Evolutionary conservation across 2,113 vertebrate species (phyloP).

Genomic region (Gnathonemus echidnorhynchus): DNA sequence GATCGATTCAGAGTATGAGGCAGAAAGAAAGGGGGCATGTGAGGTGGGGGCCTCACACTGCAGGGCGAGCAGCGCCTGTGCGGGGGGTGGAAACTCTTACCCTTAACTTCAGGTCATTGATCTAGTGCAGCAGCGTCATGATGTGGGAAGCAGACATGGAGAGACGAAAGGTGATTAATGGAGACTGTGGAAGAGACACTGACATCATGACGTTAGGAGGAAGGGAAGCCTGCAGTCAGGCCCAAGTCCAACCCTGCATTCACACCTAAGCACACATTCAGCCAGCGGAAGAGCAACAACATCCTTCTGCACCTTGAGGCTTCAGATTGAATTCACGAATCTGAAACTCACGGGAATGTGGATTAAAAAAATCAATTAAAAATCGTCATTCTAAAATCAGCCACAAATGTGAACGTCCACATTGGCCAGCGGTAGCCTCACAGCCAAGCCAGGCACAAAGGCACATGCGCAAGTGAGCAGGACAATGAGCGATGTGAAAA

Average conservation of each 20-base stretch:
- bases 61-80: not conserved
- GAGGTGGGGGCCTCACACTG: not conserved
- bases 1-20: not conserved
- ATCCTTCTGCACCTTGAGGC: not conserved
- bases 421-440: not conserved
- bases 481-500: not conserved
- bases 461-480: not conserved
- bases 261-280: not conserved
- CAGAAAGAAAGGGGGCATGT: not conserved
- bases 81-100: constrained; percentile 46
- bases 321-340: not conserved
- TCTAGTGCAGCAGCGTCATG: constrained; percentile 47
- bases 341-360: not conserved
- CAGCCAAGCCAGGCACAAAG: not conserved
- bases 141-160: constrained; percentile 27
- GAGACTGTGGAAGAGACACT: not conserved
- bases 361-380: not conserved
- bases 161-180: not conserved
- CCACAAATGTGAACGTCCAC: not conserved
- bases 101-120: constrained; percentile 52
- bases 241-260: not conserved
- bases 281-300: not conserved
- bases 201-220: not conserved
- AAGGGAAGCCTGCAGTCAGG: not conserved
- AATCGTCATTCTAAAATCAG: not conserved